Conservation (phyloP, 2,113 vertebrate species). For the Bungarus multicinctus region DNA sequence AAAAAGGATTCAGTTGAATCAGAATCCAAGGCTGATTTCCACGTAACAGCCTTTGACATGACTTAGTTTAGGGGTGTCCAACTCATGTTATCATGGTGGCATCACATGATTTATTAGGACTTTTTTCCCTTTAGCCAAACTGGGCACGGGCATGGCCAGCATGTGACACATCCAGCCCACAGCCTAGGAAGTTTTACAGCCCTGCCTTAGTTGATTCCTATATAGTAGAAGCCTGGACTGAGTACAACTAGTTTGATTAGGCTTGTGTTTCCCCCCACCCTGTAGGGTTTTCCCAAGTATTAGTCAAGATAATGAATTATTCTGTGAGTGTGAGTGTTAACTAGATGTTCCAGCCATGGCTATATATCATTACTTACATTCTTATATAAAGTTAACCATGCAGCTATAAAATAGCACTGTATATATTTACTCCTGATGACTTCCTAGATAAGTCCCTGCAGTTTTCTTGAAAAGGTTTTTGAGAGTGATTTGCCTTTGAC, state of each 20-base stretch:
- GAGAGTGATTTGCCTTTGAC: neutral
- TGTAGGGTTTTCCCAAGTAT: neutral
- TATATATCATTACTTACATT: neutral
- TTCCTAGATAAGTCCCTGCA: neutral
- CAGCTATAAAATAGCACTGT: neutral
- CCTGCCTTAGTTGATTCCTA: neutral
- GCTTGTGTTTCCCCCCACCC: accelerated
- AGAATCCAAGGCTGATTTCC: neutral
- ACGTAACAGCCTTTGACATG: neutral
- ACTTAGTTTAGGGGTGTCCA: neutral
- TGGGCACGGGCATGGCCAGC: too few species aligned
- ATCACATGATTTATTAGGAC: too few species aligned
- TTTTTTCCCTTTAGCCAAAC: too few species aligned
- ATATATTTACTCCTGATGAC: neutral
- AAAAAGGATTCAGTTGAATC: neutral
- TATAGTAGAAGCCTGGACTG: neutral
- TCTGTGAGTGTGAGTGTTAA: neutral
- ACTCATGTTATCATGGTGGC: too few species aligned
- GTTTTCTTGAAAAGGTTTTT: neutral
- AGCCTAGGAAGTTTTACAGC: too few species aligned
- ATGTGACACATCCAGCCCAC: too few species aligned
- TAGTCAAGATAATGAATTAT: neutral
- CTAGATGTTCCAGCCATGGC: neutral
- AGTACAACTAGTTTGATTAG: neutral
- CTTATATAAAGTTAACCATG: neutral